phyloP scores from a whole-genome alignment of 2,888 invertebrate species.

The Fragum sueziense region DNA sequence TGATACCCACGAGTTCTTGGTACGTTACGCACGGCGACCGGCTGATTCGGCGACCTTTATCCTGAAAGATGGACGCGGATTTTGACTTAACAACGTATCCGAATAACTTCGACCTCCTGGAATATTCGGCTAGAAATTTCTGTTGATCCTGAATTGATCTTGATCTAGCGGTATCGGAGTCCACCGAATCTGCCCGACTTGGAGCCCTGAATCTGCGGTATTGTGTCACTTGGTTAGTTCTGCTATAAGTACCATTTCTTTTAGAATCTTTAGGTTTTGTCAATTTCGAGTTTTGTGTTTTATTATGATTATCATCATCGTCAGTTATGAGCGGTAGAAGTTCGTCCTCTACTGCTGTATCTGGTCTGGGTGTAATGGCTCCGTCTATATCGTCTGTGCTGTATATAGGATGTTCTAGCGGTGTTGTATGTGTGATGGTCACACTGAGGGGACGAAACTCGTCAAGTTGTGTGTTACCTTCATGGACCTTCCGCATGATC shows the following conservation, averaged over 20 bases:
- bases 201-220: not conserved
- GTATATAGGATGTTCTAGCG: not conserved
- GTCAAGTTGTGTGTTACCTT: slow-evolving; percentile 7
- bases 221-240: not conserved
- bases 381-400: not conserved
- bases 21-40: slow-evolving; percentile 53
- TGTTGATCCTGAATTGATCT: slow-evolving; percentile 15
- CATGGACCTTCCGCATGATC: not conserved
- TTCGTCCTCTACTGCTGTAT: slow-evolving; percentile 3
- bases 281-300: not conserved
- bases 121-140: slow-evolving; percentile 49
- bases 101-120: slow-evolving; percentile 55
- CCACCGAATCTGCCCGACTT: slow-evolving; percentile 6
- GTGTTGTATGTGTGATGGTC: slow-evolving; percentile 5
- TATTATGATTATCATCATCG: not conserved
- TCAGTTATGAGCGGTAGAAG: not conserved
- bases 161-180: not conserved
- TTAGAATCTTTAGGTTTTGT: not conserved
- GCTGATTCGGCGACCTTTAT: slow-evolving; percentile 21
- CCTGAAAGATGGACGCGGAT: slow-evolving; percentile 22
- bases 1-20: slow-evolving; percentile 54
- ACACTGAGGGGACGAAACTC: slow-evolving; percentile 16
- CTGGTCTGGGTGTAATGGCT: not conserved
- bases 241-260: not conserved
- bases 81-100: slow-evolving; percentile 53